Conservation (phyloP, 64 coral and sea anemone genomes). For the Montipora foliosa region DNA sequence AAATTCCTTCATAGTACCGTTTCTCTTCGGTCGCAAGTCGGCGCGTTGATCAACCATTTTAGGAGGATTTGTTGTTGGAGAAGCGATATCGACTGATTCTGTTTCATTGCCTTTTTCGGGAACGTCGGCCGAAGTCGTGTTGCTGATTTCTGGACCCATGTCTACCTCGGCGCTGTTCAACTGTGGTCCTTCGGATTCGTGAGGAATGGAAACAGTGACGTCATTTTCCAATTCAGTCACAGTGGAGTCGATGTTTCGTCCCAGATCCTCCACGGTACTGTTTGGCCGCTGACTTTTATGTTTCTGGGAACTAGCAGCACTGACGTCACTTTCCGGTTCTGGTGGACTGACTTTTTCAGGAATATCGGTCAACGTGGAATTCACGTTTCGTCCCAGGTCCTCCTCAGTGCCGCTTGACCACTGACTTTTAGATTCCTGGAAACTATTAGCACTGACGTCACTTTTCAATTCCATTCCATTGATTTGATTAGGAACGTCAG, state of each 20-base stretch:
- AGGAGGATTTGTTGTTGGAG: too few relatives aligned
- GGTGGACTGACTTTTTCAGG: not conserved
- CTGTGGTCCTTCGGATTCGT: too few relatives aligned
- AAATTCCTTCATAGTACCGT: too few relatives aligned
- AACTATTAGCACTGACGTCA: not conserved
- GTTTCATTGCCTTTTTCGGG: too few relatives aligned
- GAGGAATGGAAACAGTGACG: too few relatives aligned
- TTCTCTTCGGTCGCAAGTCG: too few relatives aligned
- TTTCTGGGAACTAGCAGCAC: not conserved
- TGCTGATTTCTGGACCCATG: too few relatives aligned
- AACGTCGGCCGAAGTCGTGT: too few relatives aligned
- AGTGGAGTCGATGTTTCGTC: not conserved
- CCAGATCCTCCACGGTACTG: not conserved
- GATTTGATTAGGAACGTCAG: not conserved
- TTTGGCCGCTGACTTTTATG: not conserved
- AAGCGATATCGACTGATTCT: too few relatives aligned
- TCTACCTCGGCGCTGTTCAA: too few relatives aligned
- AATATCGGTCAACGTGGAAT: not conserved
- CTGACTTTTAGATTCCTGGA: not conserved
- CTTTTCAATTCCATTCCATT: not conserved
- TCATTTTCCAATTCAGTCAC: too few relatives aligned
- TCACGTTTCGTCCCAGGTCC: not conserved
- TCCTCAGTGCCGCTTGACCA: not conserved
- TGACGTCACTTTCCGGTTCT: not conserved
- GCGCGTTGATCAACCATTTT: too few relatives aligned